A percentile compares a stretch with the other conserved stretches of the same genome.
Evolutionary conservation across 2,113 vertebrate genomes (phyloP).

Genomic region (Limnothrissa miodon): DNA sequence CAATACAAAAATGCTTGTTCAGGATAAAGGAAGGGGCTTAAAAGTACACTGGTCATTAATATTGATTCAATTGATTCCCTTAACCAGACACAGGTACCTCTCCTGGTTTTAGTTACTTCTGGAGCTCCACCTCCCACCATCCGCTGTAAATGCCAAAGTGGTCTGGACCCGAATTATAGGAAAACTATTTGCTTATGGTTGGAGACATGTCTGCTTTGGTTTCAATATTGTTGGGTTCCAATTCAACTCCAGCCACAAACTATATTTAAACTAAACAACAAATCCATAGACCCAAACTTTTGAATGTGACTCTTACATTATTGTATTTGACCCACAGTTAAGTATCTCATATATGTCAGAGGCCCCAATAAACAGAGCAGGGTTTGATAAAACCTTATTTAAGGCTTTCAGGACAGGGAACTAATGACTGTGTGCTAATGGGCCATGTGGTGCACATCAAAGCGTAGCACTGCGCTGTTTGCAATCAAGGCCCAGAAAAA

Average conservation of each 20-base stretch:
- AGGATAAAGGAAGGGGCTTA: too few species aligned
- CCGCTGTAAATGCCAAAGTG: not conserved
- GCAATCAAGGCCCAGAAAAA: constrained; percentile 50
- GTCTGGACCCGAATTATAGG: not conserved
- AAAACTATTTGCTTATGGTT: not conserved
- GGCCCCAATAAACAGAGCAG: constrained; percentile 21
- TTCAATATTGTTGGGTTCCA: not conserved
- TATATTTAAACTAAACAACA: not conserved
- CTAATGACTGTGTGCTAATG: constrained; percentile 38
- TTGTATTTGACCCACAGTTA: constrained; percentile 13
- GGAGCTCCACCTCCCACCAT: not conserved
- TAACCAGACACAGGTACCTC: not conserved
- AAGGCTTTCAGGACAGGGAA: constrained; percentile 29
- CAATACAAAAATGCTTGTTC: too few species aligned
- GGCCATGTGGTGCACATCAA: constrained; percentile 52
- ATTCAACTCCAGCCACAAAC: not conserved
- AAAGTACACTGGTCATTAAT: not conserved
- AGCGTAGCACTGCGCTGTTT: constrained; percentile 50
- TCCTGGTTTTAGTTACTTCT: not conserved
- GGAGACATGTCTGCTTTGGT: not conserved
- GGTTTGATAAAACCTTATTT: constrained; percentile 7
- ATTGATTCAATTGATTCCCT: not conserved
- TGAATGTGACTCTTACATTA: not conserved
- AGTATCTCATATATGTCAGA: constrained; percentile 23
- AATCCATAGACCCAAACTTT: not conserved